Evolutionary conservation across 2,888 invertebrate genomes (phyloP), one percentile per base, ranked within the genome.

Genomic region (Rhyacophila evoluta): DNA sequence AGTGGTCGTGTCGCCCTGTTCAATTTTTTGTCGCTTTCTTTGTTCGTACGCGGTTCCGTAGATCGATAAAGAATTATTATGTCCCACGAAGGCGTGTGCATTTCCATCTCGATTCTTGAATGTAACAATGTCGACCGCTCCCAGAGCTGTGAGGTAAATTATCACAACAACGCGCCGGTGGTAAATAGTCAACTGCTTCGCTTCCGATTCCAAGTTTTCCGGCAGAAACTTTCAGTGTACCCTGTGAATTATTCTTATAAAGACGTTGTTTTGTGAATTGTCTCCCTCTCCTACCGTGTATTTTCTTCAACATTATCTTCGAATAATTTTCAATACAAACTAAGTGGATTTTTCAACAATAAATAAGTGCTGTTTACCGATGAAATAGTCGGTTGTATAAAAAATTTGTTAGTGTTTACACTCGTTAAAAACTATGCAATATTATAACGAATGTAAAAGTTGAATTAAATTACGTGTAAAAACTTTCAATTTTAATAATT

Each of bases 1-100:
- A 85, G 87, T 86, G 88, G 89, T 88, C 85, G 89, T 88, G 85
- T 85, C 86, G 85, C 86, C 78, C 79, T 78, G 79, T 68, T 77
- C 70, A 74, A 77, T 73, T 55, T 70, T 67, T 55, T 41, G 67
- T 71, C 77, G 87, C 88, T 88, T 87, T 88, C 86, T 88, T 89
- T 89, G 87, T 89, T 89, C 88, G 79, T 71, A 39, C 73, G 77
- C 68, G 70, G 74, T 74, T 79, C 27, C 72, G 38, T 70, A 41
- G 39, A 75, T 79, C 75, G 74, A 77, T 77, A 74, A 67, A 37
- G 70, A 71, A 70, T 77, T 79, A 79, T 76, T 79, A 79, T 79
- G 79, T 79, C 74, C 27, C 68, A 38, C 71, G 70, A 70, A 33
- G 68, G 37, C 29, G 39, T 37, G 77, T 74, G 76, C 74, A 71